Conservation (phyloP, 2,797 vertebrate genomes). For the Leuciscus waleckii region DNA sequence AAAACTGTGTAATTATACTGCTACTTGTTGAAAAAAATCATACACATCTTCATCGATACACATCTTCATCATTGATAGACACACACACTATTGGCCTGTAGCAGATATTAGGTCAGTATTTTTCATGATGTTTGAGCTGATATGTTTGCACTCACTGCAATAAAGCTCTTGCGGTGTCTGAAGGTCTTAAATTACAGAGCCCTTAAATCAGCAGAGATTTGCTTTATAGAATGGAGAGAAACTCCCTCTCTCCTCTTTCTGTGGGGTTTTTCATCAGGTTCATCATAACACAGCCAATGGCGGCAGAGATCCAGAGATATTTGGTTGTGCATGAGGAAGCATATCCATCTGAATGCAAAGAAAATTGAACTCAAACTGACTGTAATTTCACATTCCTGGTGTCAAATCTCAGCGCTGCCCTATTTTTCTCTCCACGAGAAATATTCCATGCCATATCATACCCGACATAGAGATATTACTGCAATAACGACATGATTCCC, state of each 20-base stretch:
- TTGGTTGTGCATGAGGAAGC: constrained; percentile 23
- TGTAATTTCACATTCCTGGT: constrained; percentile 30
- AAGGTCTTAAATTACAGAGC: constrained; percentile 6
- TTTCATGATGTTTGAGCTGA: neutral
- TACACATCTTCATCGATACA: neutral
- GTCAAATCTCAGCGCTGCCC: neutral
- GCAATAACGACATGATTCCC: neutral
- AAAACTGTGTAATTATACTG: neutral
- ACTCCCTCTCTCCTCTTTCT: constrained; percentile 3
- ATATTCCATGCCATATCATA: neutral
- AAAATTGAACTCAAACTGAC: constrained; percentile 19
- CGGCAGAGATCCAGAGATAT: constrained; percentile 22
- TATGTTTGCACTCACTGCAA: neutral
- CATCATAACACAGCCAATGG: constrained; percentile 32
- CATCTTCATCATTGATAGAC: neutral
- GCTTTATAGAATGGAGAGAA: neutral
- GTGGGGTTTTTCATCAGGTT: constrained; percentile 10
- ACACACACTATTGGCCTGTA: neutral
- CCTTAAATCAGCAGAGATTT: constrained; percentile 15
- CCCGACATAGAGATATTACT: neutral
- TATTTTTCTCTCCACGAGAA: neutral
- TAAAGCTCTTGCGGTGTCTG: neutral
- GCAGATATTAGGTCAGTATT: neutral
- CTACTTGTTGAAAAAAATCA: neutral
- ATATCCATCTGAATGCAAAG: constrained; percentile 41